Evolutionary conservation across 2,113 vertebrate species (phyloP), one percentile per base, ranked within the genome.

Genomic region (Calidris pugnax): DNA sequence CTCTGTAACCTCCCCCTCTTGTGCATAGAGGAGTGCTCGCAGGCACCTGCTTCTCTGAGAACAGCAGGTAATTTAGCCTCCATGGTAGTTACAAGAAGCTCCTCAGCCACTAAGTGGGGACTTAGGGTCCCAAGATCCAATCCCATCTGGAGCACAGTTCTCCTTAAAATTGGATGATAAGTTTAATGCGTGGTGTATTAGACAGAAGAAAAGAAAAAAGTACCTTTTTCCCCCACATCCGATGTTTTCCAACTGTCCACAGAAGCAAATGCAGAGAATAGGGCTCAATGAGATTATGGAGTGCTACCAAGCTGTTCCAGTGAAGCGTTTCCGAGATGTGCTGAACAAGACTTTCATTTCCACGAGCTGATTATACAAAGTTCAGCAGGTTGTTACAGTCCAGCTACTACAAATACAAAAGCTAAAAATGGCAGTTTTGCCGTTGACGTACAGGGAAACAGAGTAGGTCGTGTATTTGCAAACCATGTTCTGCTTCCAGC

Each of bases 1-100:
- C 68, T 91, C 50, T 45, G 67, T 91, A 96, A 95, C 95, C 93
- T 88, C 86, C 94, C 77, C 43, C 39, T 69, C 85, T 48, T 60
- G 55, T 72, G 51, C 75, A 47, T 28, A 69, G 55, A 93, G 43
- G 21, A 64, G 69, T 21, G 43, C 63, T 74, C 41, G 51, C 51
- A 48, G 68, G 77, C 91, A 95, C 76, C 95, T 95, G 77, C 75
- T 78, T 76, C 75, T 87, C 69, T 76, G 75, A 76, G 50, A 82
- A 48, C 19, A 93, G 33, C 69, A 83, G 55, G 41, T 75, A 85
- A 90, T 95, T 91, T 60, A 95, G 56, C 48, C 68, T 93, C 45
- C 2, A 1, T 24, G 64, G 80, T 74, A 39, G 35, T 67, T 69
- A 7, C 22, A 78, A 84, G 86, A 67, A 78, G 14, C 41, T 87